A percentile compares a stretch with the other conserved stretches of the same genome.
Evolutionary conservation across 2,797 vertebrate genomes (phyloP).

Genomic region (Tolypeutes matacus): DNA sequence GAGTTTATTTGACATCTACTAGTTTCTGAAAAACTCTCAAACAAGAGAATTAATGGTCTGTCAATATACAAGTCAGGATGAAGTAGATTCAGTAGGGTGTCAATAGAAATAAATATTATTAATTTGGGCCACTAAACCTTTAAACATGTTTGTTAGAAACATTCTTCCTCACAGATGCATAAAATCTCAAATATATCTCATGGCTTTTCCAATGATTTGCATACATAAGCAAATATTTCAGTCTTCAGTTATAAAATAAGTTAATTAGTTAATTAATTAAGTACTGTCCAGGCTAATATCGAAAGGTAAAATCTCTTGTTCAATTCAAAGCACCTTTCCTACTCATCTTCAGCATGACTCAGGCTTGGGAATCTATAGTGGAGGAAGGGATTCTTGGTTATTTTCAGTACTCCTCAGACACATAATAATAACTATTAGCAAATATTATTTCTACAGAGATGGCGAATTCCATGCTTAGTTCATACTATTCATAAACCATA

Average conservation of each 20-base stretch:
- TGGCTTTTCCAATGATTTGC: not conserved
- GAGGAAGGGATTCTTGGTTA: not conserved
- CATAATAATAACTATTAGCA: not conserved
- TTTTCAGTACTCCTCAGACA: not conserved
- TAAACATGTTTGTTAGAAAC: not conserved
- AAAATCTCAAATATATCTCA: not conserved
- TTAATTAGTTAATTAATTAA: not conserved
- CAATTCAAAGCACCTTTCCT: not conserved
- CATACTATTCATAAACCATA: no score
- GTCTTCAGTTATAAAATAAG: not conserved
- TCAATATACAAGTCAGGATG: not conserved
- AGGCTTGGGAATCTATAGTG: not conserved
- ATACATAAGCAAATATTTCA: not conserved
- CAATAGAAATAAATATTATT: not conserved
- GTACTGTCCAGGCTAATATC: not conserved
- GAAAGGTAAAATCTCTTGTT: not conserved
- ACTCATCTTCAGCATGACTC: not conserved
- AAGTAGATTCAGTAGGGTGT: not conserved
- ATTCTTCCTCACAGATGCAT: not conserved
- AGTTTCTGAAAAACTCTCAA: not conserved
- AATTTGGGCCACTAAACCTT: not conserved
- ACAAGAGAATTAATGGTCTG: not conserved
- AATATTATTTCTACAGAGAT: conserved; percentile 33
- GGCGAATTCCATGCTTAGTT: not conserved
- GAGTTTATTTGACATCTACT: not conserved